These are phyloP conservation scores for Drosophila peninsularis DNA, from an alignment of 2,888 invertebrate genomes.

Conservation along the genomic window DNA sequence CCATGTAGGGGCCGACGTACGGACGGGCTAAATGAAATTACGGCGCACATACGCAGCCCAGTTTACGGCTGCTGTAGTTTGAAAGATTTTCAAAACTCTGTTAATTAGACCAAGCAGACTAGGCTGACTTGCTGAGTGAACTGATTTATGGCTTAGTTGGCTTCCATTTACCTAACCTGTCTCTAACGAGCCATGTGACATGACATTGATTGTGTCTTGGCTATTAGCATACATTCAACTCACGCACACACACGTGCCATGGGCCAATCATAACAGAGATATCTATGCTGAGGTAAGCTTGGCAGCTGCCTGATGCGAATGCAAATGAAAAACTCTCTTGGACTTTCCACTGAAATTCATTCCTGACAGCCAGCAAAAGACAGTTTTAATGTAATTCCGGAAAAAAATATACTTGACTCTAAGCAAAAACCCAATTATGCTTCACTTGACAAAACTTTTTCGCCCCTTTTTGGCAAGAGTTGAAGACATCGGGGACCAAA, in stretches of 20 bases:
- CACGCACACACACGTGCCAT: not conserved
- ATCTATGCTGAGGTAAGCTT: not conserved
- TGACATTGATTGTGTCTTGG: not conserved
- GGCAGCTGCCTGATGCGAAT: too few species aligned
- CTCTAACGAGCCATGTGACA: constrained; percentile 6
- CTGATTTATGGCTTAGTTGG: constrained; percentile 3
- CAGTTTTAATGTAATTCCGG: not conserved
- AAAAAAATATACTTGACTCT: not conserved
- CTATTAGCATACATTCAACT: constrained; percentile 8
- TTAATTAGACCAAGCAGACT: not conserved
- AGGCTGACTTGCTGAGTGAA: not conserved
- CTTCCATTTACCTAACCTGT: not conserved
- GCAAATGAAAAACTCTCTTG: not conserved
- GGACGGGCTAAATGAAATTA: constrained; percentile 3
- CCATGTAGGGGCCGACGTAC: constrained; percentile 5
- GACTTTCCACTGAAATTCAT: constrained; percentile 1
- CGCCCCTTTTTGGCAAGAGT: constrained; percentile 4
- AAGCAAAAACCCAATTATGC: constrained; percentile 2
- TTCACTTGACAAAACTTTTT: constrained; percentile 3
- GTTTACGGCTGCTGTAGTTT: not conserved
- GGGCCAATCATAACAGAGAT: not conserved
- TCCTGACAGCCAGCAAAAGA: not conserved
- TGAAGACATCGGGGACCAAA: not conserved
- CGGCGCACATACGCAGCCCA: not conserved
- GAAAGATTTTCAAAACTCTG: not conserved